Evolutionary conservation across 2,113 vertebrate species (phyloP).

Genomic region (Pionites leucogaster): DNA sequence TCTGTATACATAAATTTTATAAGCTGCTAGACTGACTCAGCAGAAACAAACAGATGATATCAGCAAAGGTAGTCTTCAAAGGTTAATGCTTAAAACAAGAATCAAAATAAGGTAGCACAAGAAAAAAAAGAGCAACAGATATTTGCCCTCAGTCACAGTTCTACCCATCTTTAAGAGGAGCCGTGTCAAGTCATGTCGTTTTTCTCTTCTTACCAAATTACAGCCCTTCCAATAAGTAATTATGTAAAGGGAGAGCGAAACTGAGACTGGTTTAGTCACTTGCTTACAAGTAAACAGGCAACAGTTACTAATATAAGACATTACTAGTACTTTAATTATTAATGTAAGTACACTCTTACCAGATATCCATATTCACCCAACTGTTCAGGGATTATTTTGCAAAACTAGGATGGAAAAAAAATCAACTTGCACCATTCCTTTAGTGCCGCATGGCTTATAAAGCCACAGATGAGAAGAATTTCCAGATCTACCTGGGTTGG

Average conservation of each 20-base stretch:
- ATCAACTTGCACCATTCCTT: neutral
- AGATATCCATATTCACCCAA: neutral
- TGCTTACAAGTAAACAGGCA: slow-evolving; percentile 59
- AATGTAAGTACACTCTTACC: neutral
- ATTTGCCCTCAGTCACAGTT: slow-evolving; percentile 57
- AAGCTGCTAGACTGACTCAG: slow-evolving; percentile 61
- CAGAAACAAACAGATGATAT: slow-evolving; percentile 69
- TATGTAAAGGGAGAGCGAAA: slow-evolving; percentile 17
- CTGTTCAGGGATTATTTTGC: neutral
- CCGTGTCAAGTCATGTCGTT: slow-evolving; percentile 38
- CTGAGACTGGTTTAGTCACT: slow-evolving; percentile 44
- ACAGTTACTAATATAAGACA: neutral
- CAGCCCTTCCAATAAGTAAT: slow-evolving; percentile 46
- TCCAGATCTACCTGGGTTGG: neutral
- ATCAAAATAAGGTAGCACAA: slow-evolving; percentile 56
- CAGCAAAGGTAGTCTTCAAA: slow-evolving; percentile 71
- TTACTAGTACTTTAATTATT: slow-evolving; percentile 24
- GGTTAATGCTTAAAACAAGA: slow-evolving; percentile 50
- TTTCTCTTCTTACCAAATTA: slow-evolving; percentile 54
- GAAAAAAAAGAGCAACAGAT: slow-evolving; percentile 24
- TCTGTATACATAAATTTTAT: slow-evolving; percentile 59
- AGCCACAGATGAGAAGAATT: neutral
- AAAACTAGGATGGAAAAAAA: neutral
- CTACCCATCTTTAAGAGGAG: slow-evolving; percentile 47
- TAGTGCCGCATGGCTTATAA: neutral